Percentiles rank a stretch among this genome's conserved stretches.
Evolutionary conservation across 2,797 vertebrate genomes (phyloP).

Genomic region (Eulemur mongoz): DNA sequence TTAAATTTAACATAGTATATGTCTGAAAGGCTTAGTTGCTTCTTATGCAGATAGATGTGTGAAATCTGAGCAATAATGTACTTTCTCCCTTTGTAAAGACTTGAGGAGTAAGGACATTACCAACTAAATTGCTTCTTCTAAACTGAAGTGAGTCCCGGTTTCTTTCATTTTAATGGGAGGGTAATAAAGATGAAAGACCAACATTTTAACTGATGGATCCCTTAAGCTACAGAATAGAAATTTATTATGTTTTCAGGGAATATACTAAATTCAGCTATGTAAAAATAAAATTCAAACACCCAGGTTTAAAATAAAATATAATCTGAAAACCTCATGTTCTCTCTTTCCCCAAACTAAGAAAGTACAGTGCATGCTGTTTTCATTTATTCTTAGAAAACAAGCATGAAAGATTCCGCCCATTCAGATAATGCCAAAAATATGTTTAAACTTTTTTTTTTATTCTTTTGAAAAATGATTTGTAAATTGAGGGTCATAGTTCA

Average conservation of each 20-base stretch:
- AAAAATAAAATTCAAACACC: conserved; percentile 73
- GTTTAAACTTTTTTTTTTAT: conserved; percentile 29
- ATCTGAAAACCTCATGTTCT: conserved; percentile 53
- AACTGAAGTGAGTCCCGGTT: conserved; percentile 86
- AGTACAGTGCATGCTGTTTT: conserved; percentile 48
- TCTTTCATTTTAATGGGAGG: conserved; percentile 89
- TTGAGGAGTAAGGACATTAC: conserved; percentile 84
- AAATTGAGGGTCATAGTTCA: conserved; percentile 69
- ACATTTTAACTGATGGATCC: conserved; percentile 88
- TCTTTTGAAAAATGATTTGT: conserved; percentile 70
- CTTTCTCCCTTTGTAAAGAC: conserved; percentile 84
- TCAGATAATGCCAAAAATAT: conserved; percentile 64
- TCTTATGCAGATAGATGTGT: conserved; percentile 85
- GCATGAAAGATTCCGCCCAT: conserved; percentile 53
- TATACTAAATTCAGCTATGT: conserved; percentile 82
- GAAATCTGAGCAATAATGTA: conserved; percentile 81
- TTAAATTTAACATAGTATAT: conserved; percentile 80
- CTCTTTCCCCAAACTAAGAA: conserved; percentile 61
- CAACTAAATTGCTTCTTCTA: conserved; percentile 86
- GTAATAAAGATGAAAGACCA: conserved; percentile 91
- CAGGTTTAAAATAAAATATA: conserved; percentile 81
- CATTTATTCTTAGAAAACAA: conserved; percentile 75
- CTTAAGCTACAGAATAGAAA: conserved; percentile 87
- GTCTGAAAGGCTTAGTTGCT: conserved; percentile 83
- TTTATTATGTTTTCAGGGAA: conserved; percentile 86